Conservation (phyloP, 2,888 invertebrate species). For the Stratiomys singularior region DNA sequence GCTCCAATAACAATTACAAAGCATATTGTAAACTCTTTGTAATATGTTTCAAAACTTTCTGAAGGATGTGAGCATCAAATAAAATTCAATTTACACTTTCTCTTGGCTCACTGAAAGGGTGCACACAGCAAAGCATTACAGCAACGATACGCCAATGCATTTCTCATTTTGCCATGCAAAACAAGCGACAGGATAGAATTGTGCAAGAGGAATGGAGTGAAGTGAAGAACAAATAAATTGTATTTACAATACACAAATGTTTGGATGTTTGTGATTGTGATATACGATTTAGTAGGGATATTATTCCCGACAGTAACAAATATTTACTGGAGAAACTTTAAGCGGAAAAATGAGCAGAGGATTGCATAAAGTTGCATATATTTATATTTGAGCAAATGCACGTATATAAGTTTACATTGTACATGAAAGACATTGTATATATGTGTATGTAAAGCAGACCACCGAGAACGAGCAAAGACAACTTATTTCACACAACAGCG, state of each 20-base stretch:
- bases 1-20: slow-evolving; percentile 5
- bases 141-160: background rate
- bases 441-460: no score
- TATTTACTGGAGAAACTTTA: no score
- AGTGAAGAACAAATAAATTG: background rate
- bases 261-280: background rate
- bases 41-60: background rate
- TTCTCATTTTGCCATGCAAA: background rate
- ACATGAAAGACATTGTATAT: no score
- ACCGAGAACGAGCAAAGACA: no score
- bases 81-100: slow-evolving; percentile 6
- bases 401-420: no score
- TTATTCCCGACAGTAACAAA: no score
- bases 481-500: no score
- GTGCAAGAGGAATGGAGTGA: background rate
- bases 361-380: no score
- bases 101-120: background rate
- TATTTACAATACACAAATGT: background rate
- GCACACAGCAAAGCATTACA: background rate
- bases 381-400: no score
- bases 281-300: no score
- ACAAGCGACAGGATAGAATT: background rate
- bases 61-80: background rate
- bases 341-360: no score
- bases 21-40: background rate